Percentiles rank a stretch among this genome's conserved stretches.
phyloP scores from a whole-genome alignment of 2,888 invertebrate species.

The Drosophila mettleri region DNA sequence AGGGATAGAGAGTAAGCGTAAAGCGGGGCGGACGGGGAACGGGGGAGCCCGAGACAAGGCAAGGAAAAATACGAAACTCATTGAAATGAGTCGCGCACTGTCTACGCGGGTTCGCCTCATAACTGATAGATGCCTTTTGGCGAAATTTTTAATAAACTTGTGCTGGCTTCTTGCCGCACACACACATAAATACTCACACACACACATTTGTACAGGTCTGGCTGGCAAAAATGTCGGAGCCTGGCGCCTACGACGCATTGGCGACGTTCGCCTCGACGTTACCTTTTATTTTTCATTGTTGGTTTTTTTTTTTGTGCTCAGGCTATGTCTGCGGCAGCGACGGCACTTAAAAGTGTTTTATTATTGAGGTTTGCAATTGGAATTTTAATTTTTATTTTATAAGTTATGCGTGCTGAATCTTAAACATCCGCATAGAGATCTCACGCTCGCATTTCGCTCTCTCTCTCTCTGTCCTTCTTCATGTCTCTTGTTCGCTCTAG shows the following conservation, averaged over 20 bases:
- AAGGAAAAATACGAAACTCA: slow-evolving; percentile 57
- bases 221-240: slow-evolving; percentile 18
- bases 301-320: slow-evolving; percentile 20
- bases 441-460: background rate
- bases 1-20: slow-evolving; percentile 1
- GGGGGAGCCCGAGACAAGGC: slow-evolving; percentile 7
- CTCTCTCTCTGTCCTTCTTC: background rate
- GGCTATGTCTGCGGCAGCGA: slow-evolving; percentile 25
- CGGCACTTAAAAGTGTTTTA: slow-evolving; percentile 76
- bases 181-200: slow-evolving; percentile 16
- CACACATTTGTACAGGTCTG: slow-evolving; percentile 22
- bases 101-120: slow-evolving; percentile 57
- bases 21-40: background rate
- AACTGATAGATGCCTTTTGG: slow-evolving; percentile 77
- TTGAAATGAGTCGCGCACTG: slow-evolving; percentile 74
- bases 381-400: slow-evolving; percentile 80
- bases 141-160: slow-evolving; percentile 76
- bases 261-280: slow-evolving; percentile 19
- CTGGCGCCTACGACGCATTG: slow-evolving; percentile 32
- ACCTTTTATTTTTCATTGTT: slow-evolving; percentile 13
- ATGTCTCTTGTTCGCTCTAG: slow-evolving; percentile 12
- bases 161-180: slow-evolving; percentile 31
- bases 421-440: slow-evolving; percentile 60
- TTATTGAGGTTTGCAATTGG: slow-evolving; percentile 74
- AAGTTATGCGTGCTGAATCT: slow-evolving; percentile 75